These are phyloP conservation scores for Fukomys damarensis DNA, from an alignment of 2,113 vertebrate genomes.

Conservation along the genomic window DNA sequence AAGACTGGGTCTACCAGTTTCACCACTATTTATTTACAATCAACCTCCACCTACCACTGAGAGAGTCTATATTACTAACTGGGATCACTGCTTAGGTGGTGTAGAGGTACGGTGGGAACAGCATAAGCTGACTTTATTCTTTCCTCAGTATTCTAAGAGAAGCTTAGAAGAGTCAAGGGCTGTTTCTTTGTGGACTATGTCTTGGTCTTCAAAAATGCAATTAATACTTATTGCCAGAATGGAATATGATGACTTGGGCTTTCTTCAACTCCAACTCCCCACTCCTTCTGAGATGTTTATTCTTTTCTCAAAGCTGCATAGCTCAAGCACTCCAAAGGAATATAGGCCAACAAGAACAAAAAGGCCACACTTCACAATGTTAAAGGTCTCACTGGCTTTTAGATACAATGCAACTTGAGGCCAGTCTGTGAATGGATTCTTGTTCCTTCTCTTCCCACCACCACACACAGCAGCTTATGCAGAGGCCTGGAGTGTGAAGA, in stretches of 20 bases:
- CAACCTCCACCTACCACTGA: constrained; percentile 55
- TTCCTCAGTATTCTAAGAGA: not conserved
- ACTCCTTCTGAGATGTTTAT: not conserved
- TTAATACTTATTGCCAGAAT: not conserved
- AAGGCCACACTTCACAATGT: not conserved
- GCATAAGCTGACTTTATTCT: constrained; percentile 17
- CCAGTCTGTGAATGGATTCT: not conserved
- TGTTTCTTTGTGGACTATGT: not conserved
- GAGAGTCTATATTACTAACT: not conserved
- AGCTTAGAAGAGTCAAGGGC: constrained; percentile 14
- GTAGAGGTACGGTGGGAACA: not conserved
- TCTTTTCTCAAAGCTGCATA: constrained; percentile 30
- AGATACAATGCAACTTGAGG: not conserved
- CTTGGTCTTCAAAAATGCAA: constrained; percentile 2
- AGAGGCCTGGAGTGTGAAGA: not conserved
- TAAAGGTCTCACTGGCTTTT: not conserved
- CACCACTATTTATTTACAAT: constrained; percentile 60
- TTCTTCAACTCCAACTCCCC: not conserved
- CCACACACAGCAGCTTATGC: not conserved
- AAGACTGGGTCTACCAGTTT: constrained; percentile 69
- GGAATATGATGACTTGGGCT: not conserved
- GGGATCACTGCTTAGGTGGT: constrained; percentile 42
- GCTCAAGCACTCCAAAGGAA: not conserved
- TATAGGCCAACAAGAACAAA: not conserved
- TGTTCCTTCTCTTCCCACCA: not conserved